Conservation (phyloP, 2,888 invertebrate species). For the Sinelater perroti region DNA sequence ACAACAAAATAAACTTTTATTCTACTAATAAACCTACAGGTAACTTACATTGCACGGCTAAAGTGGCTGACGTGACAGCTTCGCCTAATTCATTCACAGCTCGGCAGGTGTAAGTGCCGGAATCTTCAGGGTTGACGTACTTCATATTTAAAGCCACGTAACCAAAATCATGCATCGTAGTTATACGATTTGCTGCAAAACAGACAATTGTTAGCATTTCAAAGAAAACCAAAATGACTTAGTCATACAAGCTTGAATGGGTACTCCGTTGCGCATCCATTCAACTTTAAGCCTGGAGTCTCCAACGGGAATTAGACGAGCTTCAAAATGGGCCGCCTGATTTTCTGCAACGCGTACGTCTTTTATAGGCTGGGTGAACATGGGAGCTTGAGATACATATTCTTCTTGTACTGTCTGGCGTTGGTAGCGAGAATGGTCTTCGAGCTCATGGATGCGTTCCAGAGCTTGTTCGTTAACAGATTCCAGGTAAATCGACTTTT, state of each 20-base stretch:
- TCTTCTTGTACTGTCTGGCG: conserved; percentile 80
- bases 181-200: conserved; percentile 80
- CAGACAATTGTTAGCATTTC: conserved; percentile 7
- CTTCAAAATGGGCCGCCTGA: conserved; percentile 93
- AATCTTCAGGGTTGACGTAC: conserved; percentile 94
- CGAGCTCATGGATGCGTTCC: conserved; percentile 81
- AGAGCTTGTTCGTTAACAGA: conserved; percentile 89
- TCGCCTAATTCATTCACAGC: conserved; percentile 93
- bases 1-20: not conserved
- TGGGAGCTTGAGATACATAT: conserved; percentile 84
- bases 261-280: conserved; percentile 92
- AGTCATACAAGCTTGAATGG: conserved; percentile 84
- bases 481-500: conserved; percentile 86
- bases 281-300: conserved; percentile 92
- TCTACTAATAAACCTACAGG: not conserved
- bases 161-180: conserved; percentile 97
- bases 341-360: conserved; percentile 88
- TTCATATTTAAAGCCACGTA: conserved; percentile 96
- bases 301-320: conserved; percentile 91
- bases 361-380: conserved; percentile 91
- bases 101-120: conserved; percentile 94
- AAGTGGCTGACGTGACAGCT: conserved; percentile 92
- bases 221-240: not conserved
- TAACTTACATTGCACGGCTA: conserved; percentile 84
- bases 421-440: conserved; percentile 80